Base-by-base conservation (phyloP, 35 echinoderm and acorn worm species). In the Stichopus chloronotus region DNA sequence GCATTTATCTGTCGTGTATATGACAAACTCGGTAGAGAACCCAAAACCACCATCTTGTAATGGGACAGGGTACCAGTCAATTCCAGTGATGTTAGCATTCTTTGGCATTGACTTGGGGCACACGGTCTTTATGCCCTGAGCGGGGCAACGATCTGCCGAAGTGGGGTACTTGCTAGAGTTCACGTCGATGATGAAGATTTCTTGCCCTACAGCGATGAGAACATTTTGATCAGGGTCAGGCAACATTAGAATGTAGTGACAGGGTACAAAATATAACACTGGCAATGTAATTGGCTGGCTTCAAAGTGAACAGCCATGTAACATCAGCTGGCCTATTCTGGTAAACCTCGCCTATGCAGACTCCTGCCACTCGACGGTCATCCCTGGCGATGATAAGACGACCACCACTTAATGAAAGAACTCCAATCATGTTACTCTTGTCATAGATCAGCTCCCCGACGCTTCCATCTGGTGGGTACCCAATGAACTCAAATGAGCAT, bases 171-270 rank as follows among this genome's bases (percentile, higher is more conserved):
- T 78, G 22, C 90, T 25, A 16, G 90, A 91, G n/a, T 91, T 91
- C 16, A 91, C 76, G 72, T 91, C 90, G 10, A 79, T 79, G 59
- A 91, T 79, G 25, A 79, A 78, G 23, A 91, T 91, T 91, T 91
- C 90, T 58, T 91, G 69, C 52, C 90, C 90, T 24, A 79, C 76
- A 19, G 71, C 90, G 20, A 91, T 91, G 52, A 91, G 72, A n/a
- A 91, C 79, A n/a, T 91, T 79, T 79, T 91, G 90, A 14, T 78
- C 56, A 9, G 87, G 87, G 9, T 77, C 52, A 21, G 17, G 4
- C 7, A 6, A 7, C 4, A 25, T 54, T 25, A 55, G 59, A 69
- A 54, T 9, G 4, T 8, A 91, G 76, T 4, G 90, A 91, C 6
- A 91, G 65, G 53, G 90, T 91, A 56, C 90, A 91, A 22, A 91